Evolutionary conservation across 2,113 vertebrate genomes (phyloP).

Genomic region (Hucho hucho): DNA sequence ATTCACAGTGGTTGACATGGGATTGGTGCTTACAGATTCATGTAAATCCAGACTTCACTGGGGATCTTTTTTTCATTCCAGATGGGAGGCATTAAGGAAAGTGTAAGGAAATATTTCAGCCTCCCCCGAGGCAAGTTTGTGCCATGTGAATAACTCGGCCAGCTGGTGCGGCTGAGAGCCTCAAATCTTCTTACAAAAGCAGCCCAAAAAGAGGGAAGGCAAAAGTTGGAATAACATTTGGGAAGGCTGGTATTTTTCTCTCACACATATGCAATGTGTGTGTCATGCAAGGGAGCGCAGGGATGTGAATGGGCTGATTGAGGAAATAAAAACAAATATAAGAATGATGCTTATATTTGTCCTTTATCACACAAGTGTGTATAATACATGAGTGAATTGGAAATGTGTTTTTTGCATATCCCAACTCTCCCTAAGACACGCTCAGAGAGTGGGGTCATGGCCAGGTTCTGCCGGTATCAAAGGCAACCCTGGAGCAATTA

Average conservation of each 20-base stretch:
- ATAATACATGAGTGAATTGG: no score
- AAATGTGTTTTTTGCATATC: no score
- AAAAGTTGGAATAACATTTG: slow-evolving; percentile 39
- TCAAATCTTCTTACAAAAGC: slow-evolving; percentile 46
- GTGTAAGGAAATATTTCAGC: slow-evolving; percentile 30
- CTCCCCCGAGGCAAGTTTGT: slow-evolving; percentile 25
- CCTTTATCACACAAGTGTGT: no score
- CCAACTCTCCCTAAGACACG: no score
- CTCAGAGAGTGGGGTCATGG: no score
- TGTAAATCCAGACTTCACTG: slow-evolving; percentile 20
- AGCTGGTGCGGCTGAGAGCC: slow-evolving; percentile 45
- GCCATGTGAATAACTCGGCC: slow-evolving; percentile 39
- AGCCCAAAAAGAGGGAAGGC: slow-evolving; percentile 21
- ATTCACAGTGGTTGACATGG: slow-evolving; percentile 40
- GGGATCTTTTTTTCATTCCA: slow-evolving; percentile 56
- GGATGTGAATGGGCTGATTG: slow-evolving; percentile 59
- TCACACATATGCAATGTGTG: no score
- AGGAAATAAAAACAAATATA: background rate
- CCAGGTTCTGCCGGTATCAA: no score
- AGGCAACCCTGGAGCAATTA: no score
- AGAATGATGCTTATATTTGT: no score
- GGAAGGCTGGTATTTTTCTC: no score
- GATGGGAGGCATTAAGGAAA: slow-evolving; percentile 59
- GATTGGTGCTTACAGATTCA: slow-evolving; percentile 49
- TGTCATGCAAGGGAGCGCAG: slow-evolving; percentile 35